phyloP scores from a whole-genome alignment of 2,797 vertebrate genomes.

The Microctenopoma lineatum region DNA sequence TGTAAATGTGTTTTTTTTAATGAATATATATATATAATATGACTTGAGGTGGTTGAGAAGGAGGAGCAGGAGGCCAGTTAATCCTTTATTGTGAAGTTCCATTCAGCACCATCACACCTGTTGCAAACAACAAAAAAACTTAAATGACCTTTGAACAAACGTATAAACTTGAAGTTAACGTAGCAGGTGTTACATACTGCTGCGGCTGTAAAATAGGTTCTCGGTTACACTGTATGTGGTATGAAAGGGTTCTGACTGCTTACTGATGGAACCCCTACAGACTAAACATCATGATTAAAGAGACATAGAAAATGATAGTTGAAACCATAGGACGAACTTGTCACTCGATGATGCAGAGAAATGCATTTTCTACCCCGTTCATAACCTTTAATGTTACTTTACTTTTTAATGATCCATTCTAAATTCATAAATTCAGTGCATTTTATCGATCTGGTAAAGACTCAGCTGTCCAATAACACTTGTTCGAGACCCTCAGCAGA shows the following conservation, averaged over 20 bases:
- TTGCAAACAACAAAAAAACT: background rate
- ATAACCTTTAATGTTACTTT: constrained; percentile 12
- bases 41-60: no score
- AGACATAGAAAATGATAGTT: no score
- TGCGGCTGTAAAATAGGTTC: no score
- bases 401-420: constrained; percentile 11
- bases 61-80: background rate
- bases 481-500: constrained; percentile 10
- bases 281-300: background rate
- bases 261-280: background rate
- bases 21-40: no score
- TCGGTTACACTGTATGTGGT: no score
- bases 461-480: constrained; percentile 19
- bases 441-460: constrained; percentile 40
- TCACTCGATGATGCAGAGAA: background rate
- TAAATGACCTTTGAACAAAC: no score
- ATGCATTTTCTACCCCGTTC: background rate
- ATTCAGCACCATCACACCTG: background rate
- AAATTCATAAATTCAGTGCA: constrained; percentile 12
- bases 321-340: no score
- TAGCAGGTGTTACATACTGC: no score
- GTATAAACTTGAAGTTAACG: no score
- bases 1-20: no score
- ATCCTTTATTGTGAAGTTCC: background rate
- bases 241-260: background rate